Base-by-base conservation (phyloP, 2,797 vertebrate genomes). In the Allobates femoralis region DNA sequence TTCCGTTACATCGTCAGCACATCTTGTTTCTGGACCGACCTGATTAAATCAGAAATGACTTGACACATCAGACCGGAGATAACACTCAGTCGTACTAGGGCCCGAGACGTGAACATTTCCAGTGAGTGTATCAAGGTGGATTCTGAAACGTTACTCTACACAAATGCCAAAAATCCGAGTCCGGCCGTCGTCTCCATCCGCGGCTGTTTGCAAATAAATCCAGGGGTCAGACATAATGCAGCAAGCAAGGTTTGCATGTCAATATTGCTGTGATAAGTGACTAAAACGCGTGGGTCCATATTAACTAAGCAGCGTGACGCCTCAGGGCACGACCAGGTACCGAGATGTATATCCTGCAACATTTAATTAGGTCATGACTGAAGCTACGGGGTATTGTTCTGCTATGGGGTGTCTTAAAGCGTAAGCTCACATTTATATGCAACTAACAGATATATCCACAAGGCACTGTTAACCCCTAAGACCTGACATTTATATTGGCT, bases 81-180 rank as follows among this genome's bases (percentile, higher is more conserved):
- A 73, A 79, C 73, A 62, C 84, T 51, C n/a, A 50, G 46, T 41
- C 53, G 53, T 73, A 60, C 79, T 85, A 79, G 62, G 46, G n/a
- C 58, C 84, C 71, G 60, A 80, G 79, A 85, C 14, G 84, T 74
- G 66, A 37, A 71, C 14, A 81, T 94, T 90, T 92, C 90, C 88
- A 90, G 95, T 93, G 89, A 90, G 94, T 92, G 91, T 90, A 92
- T 91, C 90, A 87, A 79, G 92, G 93, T 92, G 6, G 93, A 92
- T 93, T 93, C 91, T 93, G 93, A 93, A 94, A 92, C 84, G 91
- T 37, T 90, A 91, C 92, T 89, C 89, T 89, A 90, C 0, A 3
- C 90, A 91, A 89, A 91, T 93, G 93, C 93, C 94, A 95, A 94
- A 92, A 94, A 93, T 92, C 89, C 91, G 89, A 93, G 92, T 93